A percentile compares a stretch with the other conserved stretches of the same genome.
These are phyloP conservation scores for Notiomystis cincta DNA, from an alignment of 2,113 vertebrate species.

Conservation along the genomic window DNA sequence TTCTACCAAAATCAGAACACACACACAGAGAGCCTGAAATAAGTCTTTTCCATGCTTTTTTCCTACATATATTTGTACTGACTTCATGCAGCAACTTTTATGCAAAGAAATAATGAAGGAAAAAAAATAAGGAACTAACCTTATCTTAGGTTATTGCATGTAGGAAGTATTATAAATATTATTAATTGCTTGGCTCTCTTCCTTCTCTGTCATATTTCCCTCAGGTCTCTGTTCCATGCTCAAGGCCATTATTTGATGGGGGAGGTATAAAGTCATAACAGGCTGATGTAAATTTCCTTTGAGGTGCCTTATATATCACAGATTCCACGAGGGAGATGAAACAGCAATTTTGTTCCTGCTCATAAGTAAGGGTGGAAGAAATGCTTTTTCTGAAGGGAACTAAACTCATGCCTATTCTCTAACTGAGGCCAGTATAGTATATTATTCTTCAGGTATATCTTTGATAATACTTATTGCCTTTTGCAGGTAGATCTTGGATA, in stretches of 20 bases:
- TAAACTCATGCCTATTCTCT: neutral
- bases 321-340: constrained; percentile 26
- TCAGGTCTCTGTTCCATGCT: constrained; percentile 50
- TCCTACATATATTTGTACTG: neutral
- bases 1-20: neutral
- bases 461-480: constrained; percentile 18
- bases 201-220: constrained; percentile 55
- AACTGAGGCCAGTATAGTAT: neutral
- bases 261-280: constrained; percentile 55
- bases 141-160: constrained; percentile 19
- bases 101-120: neutral
- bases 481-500: constrained; percentile 2
- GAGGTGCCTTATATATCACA: constrained; percentile 56
- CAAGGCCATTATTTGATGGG: constrained; percentile 56
- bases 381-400: neutral
- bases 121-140: neutral
- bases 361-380: constrained; percentile 3
- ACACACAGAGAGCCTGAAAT: neutral
- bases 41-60: neutral
- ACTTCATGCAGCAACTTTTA: neutral
- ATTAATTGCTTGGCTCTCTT: constrained; percentile 61
- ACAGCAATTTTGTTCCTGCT: constrained; percentile 38
- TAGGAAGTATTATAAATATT: constrained; percentile 60
- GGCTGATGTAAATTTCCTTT: constrained; percentile 65
- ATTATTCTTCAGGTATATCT: constrained; percentile 24